phyloP scores from a whole-genome alignment of 2,888 invertebrate species.

The Oscheius sp. region DNA sequence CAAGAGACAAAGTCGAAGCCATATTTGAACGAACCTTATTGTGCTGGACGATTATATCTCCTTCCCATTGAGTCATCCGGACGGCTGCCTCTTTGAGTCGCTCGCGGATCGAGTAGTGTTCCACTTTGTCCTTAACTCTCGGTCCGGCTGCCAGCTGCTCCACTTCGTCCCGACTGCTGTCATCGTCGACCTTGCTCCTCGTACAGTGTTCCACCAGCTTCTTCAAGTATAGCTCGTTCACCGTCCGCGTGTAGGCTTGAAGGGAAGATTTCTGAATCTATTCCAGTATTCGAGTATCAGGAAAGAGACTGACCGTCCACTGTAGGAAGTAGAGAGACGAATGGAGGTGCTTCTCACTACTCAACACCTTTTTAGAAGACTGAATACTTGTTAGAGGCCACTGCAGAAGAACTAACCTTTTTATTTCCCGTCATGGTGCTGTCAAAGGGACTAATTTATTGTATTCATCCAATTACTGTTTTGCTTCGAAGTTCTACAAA shows the following conservation, averaged over 20 bases:
- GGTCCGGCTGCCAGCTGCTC: slow-evolving; percentile 26
- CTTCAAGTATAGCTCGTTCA: slow-evolving; percentile 36
- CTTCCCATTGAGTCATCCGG: slow-evolving; percentile 26
- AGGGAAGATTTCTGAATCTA: slow-evolving; percentile 18
- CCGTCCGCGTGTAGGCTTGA: slow-evolving; percentile 26
- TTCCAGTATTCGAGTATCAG: no score
- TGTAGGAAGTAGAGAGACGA: slow-evolving; percentile 19
- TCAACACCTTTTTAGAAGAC: neutral
- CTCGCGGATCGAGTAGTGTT: slow-evolving; percentile 17
- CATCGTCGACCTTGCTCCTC: slow-evolving; percentile 25
- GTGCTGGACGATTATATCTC: neutral
- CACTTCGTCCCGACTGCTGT: slow-evolving; percentile 12
- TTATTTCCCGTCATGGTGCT: no score
- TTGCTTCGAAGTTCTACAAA: no score
- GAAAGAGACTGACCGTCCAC: slow-evolving; percentile 15
- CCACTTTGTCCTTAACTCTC: slow-evolving; percentile 14
- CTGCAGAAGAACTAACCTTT: no score
- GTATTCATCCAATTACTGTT: no score
- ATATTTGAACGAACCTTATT: neutral
- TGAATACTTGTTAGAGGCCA: no score
- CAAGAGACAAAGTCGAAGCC: no score
- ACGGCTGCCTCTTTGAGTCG: slow-evolving; percentile 34
- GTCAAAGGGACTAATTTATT: no score
- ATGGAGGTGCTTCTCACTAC: slow-evolving; percentile 11
- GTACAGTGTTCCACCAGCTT: slow-evolving; percentile 24